Evolutionary conservation across 2,797 vertebrate species (phyloP).

Genomic region (Agapornis canus): DNA sequence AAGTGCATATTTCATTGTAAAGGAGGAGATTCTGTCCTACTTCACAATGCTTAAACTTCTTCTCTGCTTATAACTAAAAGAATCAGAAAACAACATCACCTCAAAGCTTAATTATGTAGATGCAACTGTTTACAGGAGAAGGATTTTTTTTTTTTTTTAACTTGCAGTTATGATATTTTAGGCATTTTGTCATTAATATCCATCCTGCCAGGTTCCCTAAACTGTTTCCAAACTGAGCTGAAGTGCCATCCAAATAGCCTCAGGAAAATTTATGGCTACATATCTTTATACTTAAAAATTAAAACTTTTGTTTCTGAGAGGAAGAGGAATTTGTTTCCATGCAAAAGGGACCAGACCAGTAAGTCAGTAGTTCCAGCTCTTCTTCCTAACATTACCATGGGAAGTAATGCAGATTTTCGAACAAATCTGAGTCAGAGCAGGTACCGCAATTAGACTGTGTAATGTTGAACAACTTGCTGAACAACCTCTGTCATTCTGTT

Average conservation of each 20-base stretch:
- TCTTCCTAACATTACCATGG: not conserved
- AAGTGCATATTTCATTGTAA: not conserved
- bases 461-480: not conserved
- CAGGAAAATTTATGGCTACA: not conserved
- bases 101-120: not conserved
- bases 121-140: not conserved
- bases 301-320: not conserved
- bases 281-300: not conserved
- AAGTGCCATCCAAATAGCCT: not conserved
- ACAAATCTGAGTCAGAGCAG: not conserved
- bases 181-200: not conserved
- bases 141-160: not conserved
- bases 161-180: not conserved
- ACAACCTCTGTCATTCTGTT: not conserved
- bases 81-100: not conserved
- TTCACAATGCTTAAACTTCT: not conserved
- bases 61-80: not conserved
- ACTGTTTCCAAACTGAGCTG: not conserved
- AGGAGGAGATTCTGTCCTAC: not conserved
- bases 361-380: not conserved
- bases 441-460: not conserved
- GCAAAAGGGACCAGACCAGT: not conserved
- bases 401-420: not conserved
- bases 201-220: not conserved
- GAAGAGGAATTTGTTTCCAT: not conserved